phyloP scores from a whole-genome alignment of 1,140 invertebrate species.

The Drosophila lini region DNA sequence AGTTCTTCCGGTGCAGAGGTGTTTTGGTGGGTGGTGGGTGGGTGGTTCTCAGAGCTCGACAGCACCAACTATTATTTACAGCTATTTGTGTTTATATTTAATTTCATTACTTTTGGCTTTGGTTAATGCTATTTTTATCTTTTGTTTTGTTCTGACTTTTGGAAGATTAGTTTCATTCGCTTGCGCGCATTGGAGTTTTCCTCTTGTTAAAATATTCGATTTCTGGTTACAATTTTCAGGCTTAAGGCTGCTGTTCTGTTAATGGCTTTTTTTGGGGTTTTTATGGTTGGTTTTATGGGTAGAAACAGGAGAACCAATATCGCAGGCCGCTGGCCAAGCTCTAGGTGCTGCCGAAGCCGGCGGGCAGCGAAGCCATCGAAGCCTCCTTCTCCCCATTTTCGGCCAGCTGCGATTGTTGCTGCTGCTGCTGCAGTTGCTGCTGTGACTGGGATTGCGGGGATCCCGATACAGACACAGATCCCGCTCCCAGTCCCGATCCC shows the following conservation, averaged over 20 bases:
- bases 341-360: conserved; percentile 77
- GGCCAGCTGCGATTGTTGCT: conserved; percentile 58
- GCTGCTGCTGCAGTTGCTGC: conserved; percentile 58
- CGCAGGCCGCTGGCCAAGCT: conserved; percentile 76
- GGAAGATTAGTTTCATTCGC: conserved; percentile 35
- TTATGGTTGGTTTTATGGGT: conserved; percentile 54
- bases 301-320: conserved; percentile 84
- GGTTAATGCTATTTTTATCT: conserved; percentile 19
- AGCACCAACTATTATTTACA: conserved; percentile 46
- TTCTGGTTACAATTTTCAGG: conserved; percentile 18
- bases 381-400: conserved; percentile 81
- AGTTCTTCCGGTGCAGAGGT: conserved; percentile 60
- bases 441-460: conserved; percentile 49
- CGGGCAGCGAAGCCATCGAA: conserved; percentile 37
- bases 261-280: conserved; percentile 3
- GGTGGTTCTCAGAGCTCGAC: conserved; percentile 37
- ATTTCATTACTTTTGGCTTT: conserved; percentile 11
- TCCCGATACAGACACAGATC: conserved; percentile 13
- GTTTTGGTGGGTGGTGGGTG: conserved; percentile 41
- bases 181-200: conserved; percentile 37
- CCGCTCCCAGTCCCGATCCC: conserved; percentile 6
- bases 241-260: conserved; percentile 20
- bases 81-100: conserved; percentile 25
- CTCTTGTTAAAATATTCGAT: conserved; percentile 32
- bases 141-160: conserved; percentile 12